Base-by-base conservation (phyloP, 2,888 invertebrate genomes). In the Napeogenes sylphis region DNA sequence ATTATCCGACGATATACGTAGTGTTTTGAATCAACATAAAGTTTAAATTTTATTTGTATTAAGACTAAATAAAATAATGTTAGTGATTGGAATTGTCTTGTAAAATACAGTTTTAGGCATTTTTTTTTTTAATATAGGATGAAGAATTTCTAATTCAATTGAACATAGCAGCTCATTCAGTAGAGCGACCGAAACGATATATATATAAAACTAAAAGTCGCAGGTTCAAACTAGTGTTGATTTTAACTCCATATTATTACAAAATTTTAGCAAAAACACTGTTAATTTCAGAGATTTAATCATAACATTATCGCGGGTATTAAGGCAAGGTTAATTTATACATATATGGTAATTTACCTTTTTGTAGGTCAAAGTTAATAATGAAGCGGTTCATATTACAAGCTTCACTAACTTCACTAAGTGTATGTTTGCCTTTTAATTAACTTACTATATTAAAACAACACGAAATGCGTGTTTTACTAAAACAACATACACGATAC, bases 1-100 rank as follows among this genome's bases (percentile, higher is more conserved):
- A 79, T 77, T 78, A 51, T 47, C 21, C 47, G 51, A 51, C 30
- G 30, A 51, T 10, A 10, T 21, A 51, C 30, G 21, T 51, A 12
- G 30, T 30, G 14, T 47, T 47, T 47, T 21, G 21, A 47, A 47
- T 47, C n/a, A 47, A 47, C 8, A n/a, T 47, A n/a, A n/a, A 47
- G 47, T 47, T 47, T 14, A 38, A 3, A 38, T 42, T 6, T 35
- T 35, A 2, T 2, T 35, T 35, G 35, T 35, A 35, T 35, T 35
- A 35, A 4, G 6, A 35, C 6, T 35, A 35, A 4, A 35, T 35
- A 35, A 6, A 35, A 35, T 35, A 35, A 35, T 35, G 6, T 21
- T 21, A 21, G 21, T 21, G 21, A 21, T 21, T 21, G 21, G 21
- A 21, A 21, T 1, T 21, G 21, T 21, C 21, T 21, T 21, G 21